Evolutionary conservation across 2,888 invertebrate genomes (phyloP).

Genomic region (Melanargia galathea): DNA sequence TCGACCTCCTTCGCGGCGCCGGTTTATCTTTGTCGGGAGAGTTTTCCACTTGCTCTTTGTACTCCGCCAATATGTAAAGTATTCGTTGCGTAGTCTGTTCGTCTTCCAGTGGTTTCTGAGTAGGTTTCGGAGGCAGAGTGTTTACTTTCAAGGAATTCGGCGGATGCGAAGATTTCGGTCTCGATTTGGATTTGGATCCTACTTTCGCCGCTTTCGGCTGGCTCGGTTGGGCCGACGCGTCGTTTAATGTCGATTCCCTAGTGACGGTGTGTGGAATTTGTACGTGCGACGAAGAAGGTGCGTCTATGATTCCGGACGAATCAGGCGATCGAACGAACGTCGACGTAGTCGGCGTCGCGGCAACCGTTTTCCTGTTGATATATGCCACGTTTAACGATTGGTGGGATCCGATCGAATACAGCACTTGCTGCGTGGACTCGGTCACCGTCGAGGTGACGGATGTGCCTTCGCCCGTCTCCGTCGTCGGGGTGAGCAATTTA

Average conservation of each 20-base stretch:
- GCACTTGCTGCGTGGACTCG: slow-evolving; percentile 63
- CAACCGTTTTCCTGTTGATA: slow-evolving; percentile 69
- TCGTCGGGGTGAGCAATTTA: slow-evolving; percentile 55
- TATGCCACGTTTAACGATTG: slow-evolving; percentile 70
- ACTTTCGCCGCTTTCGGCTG: slow-evolving; percentile 61
- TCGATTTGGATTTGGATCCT: slow-evolving; percentile 73
- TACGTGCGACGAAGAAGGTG: slow-evolving; percentile 64
- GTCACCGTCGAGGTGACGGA: slow-evolving; percentile 52
- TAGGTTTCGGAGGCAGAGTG: slow-evolving; percentile 81
- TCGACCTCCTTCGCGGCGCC: slow-evolving; percentile 88
- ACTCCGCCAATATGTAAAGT: slow-evolving; percentile 89
- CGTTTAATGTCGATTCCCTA: slow-evolving; percentile 56
- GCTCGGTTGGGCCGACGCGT: slow-evolving; percentile 45
- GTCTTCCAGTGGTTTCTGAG: slow-evolving; percentile 90
- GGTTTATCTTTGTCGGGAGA: slow-evolving; percentile 92
- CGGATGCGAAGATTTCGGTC: slow-evolving; percentile 80
- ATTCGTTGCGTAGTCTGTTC: slow-evolving; percentile 91
- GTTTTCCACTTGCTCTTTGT: slow-evolving; percentile 90
- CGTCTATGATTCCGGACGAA: slow-evolving; percentile 65
- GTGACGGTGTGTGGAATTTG: slow-evolving; percentile 62
- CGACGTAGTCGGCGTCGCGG: slow-evolving; percentile 61
- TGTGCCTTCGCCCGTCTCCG: slow-evolving; percentile 58
- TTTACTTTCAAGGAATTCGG: slow-evolving; percentile 84
- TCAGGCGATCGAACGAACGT: slow-evolving; percentile 70
- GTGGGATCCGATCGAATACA: slow-evolving; percentile 68